Conservation (phyloP, 2,888 invertebrate species). For the Panorpa germanica region DNA sequence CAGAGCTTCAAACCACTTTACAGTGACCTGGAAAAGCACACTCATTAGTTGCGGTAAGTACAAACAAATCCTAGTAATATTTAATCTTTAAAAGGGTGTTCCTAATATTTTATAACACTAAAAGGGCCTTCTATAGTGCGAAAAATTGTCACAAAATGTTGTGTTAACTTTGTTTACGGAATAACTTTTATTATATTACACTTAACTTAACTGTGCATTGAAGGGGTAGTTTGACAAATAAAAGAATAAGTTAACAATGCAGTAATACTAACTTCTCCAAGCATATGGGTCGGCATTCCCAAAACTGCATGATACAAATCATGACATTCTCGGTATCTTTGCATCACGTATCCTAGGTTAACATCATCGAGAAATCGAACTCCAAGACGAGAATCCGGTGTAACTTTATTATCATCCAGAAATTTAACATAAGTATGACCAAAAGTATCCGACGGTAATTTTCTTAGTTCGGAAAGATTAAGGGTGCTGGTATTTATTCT, state of each 20-base stretch:
- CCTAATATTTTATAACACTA: too few species aligned
- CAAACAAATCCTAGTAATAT: too few species aligned
- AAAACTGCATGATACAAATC: conserved; percentile 85
- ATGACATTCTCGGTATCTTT: conserved; percentile 91
- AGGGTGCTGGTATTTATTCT: conserved; percentile 72
- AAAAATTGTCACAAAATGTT: too few species aligned
- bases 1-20: conserved; percentile 96
- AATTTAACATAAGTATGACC: conserved; percentile 78
- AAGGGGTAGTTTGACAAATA: background rate
- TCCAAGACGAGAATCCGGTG: conserved; percentile 76
- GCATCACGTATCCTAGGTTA: conserved; percentile 89
- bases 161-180: too few species aligned
- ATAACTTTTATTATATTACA: background rate
- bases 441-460: conserved; percentile 60
- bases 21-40: conserved; percentile 58
- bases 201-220: background rate
- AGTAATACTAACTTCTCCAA: conserved; percentile 38
- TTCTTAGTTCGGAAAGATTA: conserved; percentile 47
- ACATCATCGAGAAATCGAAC: conserved; percentile 85
- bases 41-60: too few species aligned
- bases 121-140: too few species aligned
- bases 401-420: conserved; percentile 66
- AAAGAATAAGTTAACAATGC: background rate
- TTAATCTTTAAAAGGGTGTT: too few species aligned
- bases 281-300: conserved; percentile 87